Evolutionary conservation across 2,797 vertebrate species (phyloP).

Genomic region (Morelia viridis): DNA sequence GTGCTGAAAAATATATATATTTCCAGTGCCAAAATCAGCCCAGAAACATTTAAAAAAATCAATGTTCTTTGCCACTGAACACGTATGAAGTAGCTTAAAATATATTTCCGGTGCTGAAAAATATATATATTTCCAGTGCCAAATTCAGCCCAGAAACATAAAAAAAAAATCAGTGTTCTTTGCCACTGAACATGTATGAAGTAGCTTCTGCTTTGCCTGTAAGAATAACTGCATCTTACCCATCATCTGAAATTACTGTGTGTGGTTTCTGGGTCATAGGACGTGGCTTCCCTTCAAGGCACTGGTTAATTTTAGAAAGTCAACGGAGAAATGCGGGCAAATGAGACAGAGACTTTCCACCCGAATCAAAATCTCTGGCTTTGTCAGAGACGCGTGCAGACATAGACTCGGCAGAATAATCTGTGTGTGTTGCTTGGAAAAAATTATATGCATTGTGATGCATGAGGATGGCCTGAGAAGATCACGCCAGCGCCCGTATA

Average conservation of each 20-base stretch:
- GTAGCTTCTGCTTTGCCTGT: not conserved
- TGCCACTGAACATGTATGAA: not conserved
- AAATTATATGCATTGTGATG: slow-evolving; percentile 57
- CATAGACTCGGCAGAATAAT: slow-evolving; percentile 37
- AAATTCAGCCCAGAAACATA: not conserved
- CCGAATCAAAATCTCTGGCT: slow-evolving; percentile 42
- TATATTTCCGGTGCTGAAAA: too few relatives aligned
- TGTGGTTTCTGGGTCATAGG: not conserved
- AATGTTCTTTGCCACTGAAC: not conserved
- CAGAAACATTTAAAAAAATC: not conserved
- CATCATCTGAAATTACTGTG: not conserved
- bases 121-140: not conserved
- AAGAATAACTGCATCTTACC: not conserved
- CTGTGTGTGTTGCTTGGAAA: slow-evolving; percentile 35
- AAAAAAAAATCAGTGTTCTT: not conserved
- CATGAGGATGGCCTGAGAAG: slow-evolving; percentile 38
- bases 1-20: not conserved
- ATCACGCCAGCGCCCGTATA: slow-evolving; percentile 37
- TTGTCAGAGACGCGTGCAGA: slow-evolving; percentile 30
- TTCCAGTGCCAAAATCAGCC: not conserved
- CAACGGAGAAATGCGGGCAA: not conserved
- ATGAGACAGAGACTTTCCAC: not conserved
- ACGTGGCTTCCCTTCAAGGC: not conserved
- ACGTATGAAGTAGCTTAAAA: not conserved
- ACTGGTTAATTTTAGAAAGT: slow-evolving; percentile 17